Evolutionary conservation across 1,140 invertebrate genomes (phyloP).

Genomic region (Dolichoris vasculosae): DNA sequence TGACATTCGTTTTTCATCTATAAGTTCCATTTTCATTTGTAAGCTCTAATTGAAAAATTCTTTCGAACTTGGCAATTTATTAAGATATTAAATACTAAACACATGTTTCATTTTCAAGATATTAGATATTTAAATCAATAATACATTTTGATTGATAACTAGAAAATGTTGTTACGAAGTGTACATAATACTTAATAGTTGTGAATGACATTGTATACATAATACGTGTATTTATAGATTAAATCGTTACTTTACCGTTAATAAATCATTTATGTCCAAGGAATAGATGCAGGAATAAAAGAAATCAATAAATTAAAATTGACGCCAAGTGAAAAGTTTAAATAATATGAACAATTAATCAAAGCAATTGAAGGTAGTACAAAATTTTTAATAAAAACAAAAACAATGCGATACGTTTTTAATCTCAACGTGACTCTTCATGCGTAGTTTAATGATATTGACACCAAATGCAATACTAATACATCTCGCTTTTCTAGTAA

Average conservation of each 20-base stretch:
- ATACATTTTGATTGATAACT: background rate
- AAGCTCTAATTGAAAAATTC: no score
- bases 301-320: constrained; percentile 6
- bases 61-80: no score
- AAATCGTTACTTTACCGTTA: constrained; percentile 11
- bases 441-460: background rate
- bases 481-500: background rate
- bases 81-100: no score
- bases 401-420: background rate
- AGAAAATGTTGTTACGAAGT: constrained; percentile 2
- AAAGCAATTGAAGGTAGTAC: background rate
- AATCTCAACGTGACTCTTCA: background rate
- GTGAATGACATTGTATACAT: constrained; percentile 31
- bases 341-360: background rate
- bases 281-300: background rate
- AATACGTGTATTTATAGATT: constrained; percentile 25
- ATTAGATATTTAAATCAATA: background rate
- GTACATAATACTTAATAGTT: constrained; percentile 17
- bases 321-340: background rate
- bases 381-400: background rate
- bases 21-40: no score
- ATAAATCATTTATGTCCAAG: constrained; percentile 14
- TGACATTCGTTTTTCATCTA: no score
- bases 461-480: background rate
- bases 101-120: background rate